phyloP scores from a whole-genome alignment of 2,113 vertebrate species.

The Oriolus oriolus region DNA sequence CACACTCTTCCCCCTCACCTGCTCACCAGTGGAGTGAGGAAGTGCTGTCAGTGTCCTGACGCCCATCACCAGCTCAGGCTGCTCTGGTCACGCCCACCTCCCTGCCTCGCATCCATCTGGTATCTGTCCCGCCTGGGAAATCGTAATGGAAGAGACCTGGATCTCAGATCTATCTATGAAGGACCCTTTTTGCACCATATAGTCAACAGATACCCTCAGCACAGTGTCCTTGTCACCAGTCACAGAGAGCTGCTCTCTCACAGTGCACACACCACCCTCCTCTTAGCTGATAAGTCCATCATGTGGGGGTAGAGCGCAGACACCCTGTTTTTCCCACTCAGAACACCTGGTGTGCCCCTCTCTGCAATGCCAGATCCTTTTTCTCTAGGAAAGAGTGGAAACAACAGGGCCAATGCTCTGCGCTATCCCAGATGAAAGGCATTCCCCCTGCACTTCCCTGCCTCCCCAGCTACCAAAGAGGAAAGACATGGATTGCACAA shows the following conservation, averaged over 20 bases:
- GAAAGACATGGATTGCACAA: not conserved
- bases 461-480: not conserved
- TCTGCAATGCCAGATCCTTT: not conserved
- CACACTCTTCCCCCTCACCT: not conserved
- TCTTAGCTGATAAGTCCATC: not conserved
- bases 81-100: accelerated
- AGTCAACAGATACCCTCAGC: not conserved
- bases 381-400: not conserved
- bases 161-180: not conserved
- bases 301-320: accelerated
- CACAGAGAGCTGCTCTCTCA: not conserved
- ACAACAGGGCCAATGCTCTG: not conserved
- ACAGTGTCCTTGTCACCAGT: not conserved
- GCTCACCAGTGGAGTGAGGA: not conserved
- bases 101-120: not conserved
- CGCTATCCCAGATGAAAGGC: not conserved
- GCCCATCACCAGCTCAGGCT: not conserved
- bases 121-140: not conserved
- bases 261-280: not conserved
- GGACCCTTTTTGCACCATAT: not conserved
- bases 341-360: not conserved
- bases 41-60: not conserved
- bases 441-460: too few relatives aligned
- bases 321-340: not conserved
- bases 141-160: not conserved